Evolutionary conservation across 2,797 vertebrate genomes (phyloP).

Genomic region (Ambastaia sidthimunki): DNA sequence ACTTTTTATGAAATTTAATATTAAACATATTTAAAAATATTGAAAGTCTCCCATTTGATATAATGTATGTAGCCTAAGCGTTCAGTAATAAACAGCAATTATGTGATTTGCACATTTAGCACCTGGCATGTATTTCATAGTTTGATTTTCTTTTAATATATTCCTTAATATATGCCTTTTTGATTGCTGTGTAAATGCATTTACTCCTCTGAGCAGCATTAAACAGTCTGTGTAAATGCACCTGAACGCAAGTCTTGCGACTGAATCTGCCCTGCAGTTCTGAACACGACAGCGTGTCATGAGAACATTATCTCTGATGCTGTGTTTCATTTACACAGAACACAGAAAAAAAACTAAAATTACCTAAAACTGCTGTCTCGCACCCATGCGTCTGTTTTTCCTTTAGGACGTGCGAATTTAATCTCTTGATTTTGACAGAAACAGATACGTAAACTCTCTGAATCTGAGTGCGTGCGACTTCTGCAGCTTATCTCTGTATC

Average conservation of each 20-base stretch:
- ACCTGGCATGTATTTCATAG: no score
- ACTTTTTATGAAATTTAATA: no score
- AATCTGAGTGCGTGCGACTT: not conserved
- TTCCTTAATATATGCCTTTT: no score
- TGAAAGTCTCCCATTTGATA: no score
- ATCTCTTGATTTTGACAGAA: not conserved
- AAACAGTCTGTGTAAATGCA: not conserved
- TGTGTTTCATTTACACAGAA: not conserved
- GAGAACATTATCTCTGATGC: not conserved
- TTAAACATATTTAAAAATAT: no score
- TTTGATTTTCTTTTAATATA: no score
- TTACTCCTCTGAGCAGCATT: no score
- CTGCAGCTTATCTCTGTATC: conserved; percentile 12
- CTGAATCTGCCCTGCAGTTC: not conserved
- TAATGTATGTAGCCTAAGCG: no score
- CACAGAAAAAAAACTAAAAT: not conserved
- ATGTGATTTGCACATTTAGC: no score
- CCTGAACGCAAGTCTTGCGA: not conserved
- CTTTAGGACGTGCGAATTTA: not conserved
- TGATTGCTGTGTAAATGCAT: no score
- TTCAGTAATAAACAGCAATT: no score
- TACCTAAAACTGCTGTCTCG: no score
- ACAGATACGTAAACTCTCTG: not conserved
- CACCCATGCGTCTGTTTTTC: not conserved
- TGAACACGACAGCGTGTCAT: not conserved